These are phyloP conservation scores for Lophotriccus pileatus DNA, from an alignment of 2,797 vertebrate species.

Conservation along the genomic window DNA sequence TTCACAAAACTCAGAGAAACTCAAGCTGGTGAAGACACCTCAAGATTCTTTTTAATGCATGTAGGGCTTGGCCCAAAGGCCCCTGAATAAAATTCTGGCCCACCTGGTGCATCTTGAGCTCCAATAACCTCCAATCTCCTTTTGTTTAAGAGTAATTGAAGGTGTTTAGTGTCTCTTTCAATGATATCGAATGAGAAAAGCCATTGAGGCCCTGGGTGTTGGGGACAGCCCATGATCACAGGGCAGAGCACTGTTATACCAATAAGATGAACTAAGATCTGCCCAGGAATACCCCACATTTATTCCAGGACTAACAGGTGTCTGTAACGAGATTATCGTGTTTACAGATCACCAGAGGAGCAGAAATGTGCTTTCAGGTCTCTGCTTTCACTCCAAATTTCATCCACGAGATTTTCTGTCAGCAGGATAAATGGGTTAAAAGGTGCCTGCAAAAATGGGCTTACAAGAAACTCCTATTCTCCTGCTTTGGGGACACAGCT, in stretches of 20 bases:
- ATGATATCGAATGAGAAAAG: not conserved
- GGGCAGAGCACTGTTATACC: not conserved
- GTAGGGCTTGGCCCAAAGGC: fast-evolving
- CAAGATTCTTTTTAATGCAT: fast-evolving
- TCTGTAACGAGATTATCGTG: not conserved
- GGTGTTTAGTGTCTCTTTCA: not conserved
- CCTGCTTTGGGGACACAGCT: not conserved
- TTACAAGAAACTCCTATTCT: not conserved
- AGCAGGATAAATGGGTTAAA: not conserved
- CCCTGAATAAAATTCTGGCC: not conserved
- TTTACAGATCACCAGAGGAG: not conserved
- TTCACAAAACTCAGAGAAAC: not conserved
- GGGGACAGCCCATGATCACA: not conserved
- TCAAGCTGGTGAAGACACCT: fast-evolving
- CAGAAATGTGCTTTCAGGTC: not conserved
- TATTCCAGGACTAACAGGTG: not conserved
- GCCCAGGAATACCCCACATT: not conserved
- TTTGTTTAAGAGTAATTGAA: not conserved
- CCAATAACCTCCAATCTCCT: not conserved
- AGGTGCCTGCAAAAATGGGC: not conserved
- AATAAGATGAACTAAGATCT: not conserved
- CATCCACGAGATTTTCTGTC: not conserved
- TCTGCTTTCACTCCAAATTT: not conserved
- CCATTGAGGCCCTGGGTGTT: not conserved
- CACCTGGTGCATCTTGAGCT: not conserved